A percentile compares a stretch with the other conserved stretches of the same genome.
These are phyloP conservation scores for Melitaea athalia DNA, from an alignment of 2,888 invertebrate genomes.

Conservation along the genomic window DNA sequence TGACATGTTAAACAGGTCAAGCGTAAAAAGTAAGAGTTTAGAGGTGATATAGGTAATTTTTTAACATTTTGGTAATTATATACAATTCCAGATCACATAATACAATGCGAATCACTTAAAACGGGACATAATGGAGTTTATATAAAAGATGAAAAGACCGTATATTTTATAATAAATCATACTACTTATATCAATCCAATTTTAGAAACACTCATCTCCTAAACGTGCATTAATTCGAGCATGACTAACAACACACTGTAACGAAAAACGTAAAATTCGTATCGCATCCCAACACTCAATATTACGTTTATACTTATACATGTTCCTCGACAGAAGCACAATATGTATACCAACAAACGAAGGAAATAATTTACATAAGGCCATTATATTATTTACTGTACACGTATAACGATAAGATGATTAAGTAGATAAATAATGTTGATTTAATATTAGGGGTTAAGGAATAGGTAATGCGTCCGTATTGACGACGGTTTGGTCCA, in stretches of 20 bases:
- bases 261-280: conserved; percentile 52
- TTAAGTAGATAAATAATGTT: conserved; percentile 77
- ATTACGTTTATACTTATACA: conserved; percentile 56
- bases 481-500: conserved; percentile 82
- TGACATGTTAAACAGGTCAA: conserved; percentile 77
- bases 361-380: conserved; percentile 80
- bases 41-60: conserved; percentile 65
- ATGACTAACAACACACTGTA: conserved; percentile 48
- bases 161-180: conserved; percentile 58
- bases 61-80: conserved; percentile 61
- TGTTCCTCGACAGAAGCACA: conserved; percentile 67
- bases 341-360: conserved; percentile 57
- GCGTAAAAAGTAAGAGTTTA: conserved; percentile 75
- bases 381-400: conserved; percentile 80
- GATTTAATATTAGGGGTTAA: conserved; percentile 76
- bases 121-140: conserved; percentile 61
- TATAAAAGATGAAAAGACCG: conserved; percentile 64
- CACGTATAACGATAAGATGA: conserved; percentile 80
- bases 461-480: conserved; percentile 75
- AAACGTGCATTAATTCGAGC: conserved; percentile 64
- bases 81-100: conserved; percentile 58
- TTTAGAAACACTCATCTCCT: conserved; percentile 72
- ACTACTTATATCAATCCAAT: conserved; percentile 64
- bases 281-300: conserved; percentile 55
- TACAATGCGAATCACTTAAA: conserved; percentile 62